A percentile compares a stretch with the other conserved stretches of the same genome.
Evolutionary conservation across 2,113 vertebrate genomes (phyloP).

Genomic region (Eulemur rufifrons): DNA sequence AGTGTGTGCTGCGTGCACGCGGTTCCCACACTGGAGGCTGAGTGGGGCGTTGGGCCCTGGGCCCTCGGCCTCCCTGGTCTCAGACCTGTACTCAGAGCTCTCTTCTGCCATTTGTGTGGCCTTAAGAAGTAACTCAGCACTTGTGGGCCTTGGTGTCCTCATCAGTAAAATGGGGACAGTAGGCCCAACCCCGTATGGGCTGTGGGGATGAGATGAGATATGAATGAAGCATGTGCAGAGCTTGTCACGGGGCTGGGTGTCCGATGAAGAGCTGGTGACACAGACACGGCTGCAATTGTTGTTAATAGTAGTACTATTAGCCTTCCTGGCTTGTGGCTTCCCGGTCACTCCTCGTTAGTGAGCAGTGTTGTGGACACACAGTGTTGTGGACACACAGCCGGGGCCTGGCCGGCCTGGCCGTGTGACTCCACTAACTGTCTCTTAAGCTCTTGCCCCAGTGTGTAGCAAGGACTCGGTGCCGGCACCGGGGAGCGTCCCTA

Average conservation of each 20-base stretch:
- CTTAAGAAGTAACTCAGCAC: neutral
- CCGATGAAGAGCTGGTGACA: accelerated
- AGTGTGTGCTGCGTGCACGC: accelerated
- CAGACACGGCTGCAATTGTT: accelerated
- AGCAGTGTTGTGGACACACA: accelerated
- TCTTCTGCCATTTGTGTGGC: neutral
- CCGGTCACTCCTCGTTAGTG: neutral
- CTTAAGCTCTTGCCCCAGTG: accelerated
- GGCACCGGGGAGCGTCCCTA: no score
- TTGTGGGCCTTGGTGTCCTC: neutral
- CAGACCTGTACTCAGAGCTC: neutral
- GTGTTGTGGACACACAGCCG: accelerated
- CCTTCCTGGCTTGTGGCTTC: neutral
- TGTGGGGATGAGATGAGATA: accelerated
- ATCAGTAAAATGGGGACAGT: neutral
- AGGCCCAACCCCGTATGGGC: neutral
- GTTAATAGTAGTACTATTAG: neutral
- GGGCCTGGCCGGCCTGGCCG: neutral
- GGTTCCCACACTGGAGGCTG: neutral
- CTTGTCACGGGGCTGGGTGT: accelerated
- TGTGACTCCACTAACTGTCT: accelerated
- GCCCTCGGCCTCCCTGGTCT: neutral
- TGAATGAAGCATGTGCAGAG: no score
- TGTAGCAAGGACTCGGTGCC: neutral
- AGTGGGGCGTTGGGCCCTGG: neutral